phyloP scores from a whole-genome alignment of 1,140 invertebrate species.

The Apolygus lucorum region DNA sequence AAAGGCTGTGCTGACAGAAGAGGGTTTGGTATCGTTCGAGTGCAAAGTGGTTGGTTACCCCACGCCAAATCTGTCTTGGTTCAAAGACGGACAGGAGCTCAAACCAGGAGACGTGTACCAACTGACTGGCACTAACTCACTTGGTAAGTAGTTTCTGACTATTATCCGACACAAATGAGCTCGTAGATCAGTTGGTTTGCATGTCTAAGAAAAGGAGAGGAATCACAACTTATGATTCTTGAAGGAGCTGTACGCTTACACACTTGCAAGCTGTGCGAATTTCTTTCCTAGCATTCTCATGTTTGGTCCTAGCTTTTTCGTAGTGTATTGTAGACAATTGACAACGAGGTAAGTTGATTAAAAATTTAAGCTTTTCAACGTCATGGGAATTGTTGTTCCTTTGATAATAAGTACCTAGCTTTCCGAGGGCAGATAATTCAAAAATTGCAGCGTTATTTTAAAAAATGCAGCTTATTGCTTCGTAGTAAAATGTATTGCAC shows the following conservation, averaged over 20 bases:
- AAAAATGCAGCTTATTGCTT: background rate
- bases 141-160: constrained; percentile 42
- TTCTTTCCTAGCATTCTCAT: too few species aligned
- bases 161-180: background rate
- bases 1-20: constrained; percentile 77
- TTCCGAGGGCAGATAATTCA: background rate
- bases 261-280: too few species aligned
- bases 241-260: too few species aligned
- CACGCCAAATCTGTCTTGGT: constrained; percentile 75
- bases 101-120: constrained; percentile 88
- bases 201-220: too few species aligned
- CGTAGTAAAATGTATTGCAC: background rate
- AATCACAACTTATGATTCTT: too few species aligned
- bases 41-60: constrained; percentile 88
- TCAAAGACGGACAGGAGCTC: constrained; percentile 82
- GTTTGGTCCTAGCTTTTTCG: too few species aligned
- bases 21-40: constrained; percentile 84
- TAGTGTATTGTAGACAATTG: too few species aligned
- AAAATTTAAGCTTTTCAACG: too few species aligned
- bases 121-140: constrained; percentile 75
- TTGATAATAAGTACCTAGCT: background rate
- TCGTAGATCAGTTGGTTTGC: background rate
- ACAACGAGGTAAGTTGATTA: too few species aligned
- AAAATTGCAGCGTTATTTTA: background rate
- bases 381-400: background rate